phyloP scores from a whole-genome alignment of 2,888 invertebrate genomes.

The Cryptocephalus moraei region DNA sequence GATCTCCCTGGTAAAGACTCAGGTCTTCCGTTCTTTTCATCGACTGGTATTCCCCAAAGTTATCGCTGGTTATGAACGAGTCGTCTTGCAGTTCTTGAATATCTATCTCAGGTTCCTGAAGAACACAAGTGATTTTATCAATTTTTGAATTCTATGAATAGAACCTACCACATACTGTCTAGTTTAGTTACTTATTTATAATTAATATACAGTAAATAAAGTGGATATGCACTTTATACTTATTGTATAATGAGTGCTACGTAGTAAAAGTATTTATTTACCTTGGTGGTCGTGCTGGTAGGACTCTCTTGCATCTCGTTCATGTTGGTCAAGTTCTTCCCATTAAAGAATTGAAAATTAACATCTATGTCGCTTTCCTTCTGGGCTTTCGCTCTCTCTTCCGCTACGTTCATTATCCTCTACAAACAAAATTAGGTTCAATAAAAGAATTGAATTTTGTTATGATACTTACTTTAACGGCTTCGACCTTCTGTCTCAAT shows the following conservation, averaged over 20 bases:
- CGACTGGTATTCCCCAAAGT: constrained; percentile 20
- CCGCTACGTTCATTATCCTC: constrained; percentile 83
- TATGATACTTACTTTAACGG: constrained; percentile 54
- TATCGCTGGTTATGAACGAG: constrained; percentile 15
- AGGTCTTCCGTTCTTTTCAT: constrained; percentile 25
- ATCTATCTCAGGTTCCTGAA: constrained; percentile 10
- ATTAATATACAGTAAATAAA: too few species aligned
- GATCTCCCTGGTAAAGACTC: constrained; percentile 26
- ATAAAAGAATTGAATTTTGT: background rate
- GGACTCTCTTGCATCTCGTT: constrained; percentile 35
- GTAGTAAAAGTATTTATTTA: background rate
- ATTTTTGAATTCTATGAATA: too few species aligned
- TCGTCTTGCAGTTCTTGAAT: constrained; percentile 24
- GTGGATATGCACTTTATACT: too few species aligned
- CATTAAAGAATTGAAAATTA: constrained; percentile 58
- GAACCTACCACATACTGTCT: too few species aligned
- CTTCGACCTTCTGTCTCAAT: constrained; percentile 82
- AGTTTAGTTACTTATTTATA: too few species aligned
- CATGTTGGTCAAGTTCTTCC: constrained; percentile 52
- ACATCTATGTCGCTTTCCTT: constrained; percentile 43
- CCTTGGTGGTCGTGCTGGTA: constrained; percentile 11
- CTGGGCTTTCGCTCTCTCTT: constrained; percentile 63
- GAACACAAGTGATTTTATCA: too few species aligned
- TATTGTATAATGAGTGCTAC: background rate
- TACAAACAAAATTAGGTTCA: constrained; percentile 26